Percentiles rank a stretch among this genome's conserved stretches.
phyloP scores from a whole-genome alignment of 1,140 invertebrate species.

The Leptopilina boulardi region DNA sequence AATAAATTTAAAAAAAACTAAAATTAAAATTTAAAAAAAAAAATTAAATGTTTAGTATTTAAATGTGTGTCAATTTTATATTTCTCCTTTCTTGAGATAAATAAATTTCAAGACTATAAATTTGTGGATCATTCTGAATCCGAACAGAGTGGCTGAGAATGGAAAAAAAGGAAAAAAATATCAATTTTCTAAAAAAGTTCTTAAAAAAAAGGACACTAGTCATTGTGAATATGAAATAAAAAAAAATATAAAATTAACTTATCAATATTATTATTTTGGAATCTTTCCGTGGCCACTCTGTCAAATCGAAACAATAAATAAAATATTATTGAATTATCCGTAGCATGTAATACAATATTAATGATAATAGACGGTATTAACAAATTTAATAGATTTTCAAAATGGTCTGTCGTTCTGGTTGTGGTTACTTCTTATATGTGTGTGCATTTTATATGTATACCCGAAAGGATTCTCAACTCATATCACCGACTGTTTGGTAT shows the following conservation, averaged over 20 bases:
- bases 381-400: constrained; percentile 19
- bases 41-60: not conserved
- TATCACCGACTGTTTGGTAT: constrained; percentile 27
- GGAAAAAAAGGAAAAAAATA: not conserved
- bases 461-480: constrained; percentile 23
- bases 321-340: constrained; percentile 18
- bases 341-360: constrained; percentile 21
- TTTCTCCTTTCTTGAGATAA: not conserved
- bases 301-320: constrained; percentile 22
- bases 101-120: not conserved
- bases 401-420: constrained; percentile 28
- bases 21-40: not conserved
- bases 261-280: not conserved
- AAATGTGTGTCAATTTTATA: not conserved
- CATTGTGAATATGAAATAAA: not conserved
- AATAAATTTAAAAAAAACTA: not conserved
- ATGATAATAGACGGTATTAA: constrained; percentile 29
- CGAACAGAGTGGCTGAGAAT: not conserved
- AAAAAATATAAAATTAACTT: not conserved
- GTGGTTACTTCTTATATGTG: constrained; percentile 30
- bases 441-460: constrained; percentile 24
- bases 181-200: not conserved
- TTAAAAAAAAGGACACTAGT: constrained; percentile 18
- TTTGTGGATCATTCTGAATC: constrained; percentile 3
- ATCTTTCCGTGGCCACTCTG: not conserved